phyloP scores from a whole-genome alignment of 2,888 invertebrate species.

The Aelia acuminata region DNA sequence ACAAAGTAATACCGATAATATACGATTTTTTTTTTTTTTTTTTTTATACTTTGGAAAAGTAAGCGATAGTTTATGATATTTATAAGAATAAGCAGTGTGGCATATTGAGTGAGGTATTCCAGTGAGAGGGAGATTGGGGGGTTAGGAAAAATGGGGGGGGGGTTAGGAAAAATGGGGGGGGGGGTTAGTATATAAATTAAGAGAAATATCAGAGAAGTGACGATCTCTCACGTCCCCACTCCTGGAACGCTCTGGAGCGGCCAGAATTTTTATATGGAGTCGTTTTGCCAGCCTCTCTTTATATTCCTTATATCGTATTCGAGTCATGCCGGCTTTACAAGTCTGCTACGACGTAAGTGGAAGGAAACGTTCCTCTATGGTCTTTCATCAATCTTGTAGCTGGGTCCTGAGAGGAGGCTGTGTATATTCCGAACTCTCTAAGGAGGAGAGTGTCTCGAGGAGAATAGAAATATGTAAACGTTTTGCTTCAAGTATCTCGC shows the following conservation, averaged over 20 bases:
- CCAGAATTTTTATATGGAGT: slow-evolving; percentile 44
- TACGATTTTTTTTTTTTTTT: too few relatives aligned
- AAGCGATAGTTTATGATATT: not conserved
- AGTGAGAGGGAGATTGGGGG: not conserved
- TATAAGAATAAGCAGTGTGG: not conserved
- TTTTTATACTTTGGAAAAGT: not conserved
- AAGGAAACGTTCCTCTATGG: slow-evolving; percentile 25
- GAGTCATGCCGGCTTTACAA: slow-evolving; percentile 26
- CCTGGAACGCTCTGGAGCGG: not conserved
- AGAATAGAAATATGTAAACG: slow-evolving; percentile 38
- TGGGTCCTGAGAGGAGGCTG: not conserved
- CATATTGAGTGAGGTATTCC: not conserved
- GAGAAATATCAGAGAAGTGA: slow-evolving; percentile 24
- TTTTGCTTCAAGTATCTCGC: not conserved
- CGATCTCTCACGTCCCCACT: slow-evolving; percentile 37
- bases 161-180: not conserved
- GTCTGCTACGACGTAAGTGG: slow-evolving; percentile 34
- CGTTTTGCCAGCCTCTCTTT: not conserved
- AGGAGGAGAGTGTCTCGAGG: not conserved
- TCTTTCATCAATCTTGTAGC: slow-evolving; percentile 45
- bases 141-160: not conserved
- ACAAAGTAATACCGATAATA: too few relatives aligned
- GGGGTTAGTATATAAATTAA: slow-evolving; percentile 6
- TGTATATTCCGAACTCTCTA: not conserved
- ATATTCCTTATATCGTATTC: slow-evolving; percentile 37